Evolutionary conservation across 2,797 vertebrate species (phyloP), one percentile per base, ranked within the genome.

Genomic region (Anomalospiza imberbis): DNA sequence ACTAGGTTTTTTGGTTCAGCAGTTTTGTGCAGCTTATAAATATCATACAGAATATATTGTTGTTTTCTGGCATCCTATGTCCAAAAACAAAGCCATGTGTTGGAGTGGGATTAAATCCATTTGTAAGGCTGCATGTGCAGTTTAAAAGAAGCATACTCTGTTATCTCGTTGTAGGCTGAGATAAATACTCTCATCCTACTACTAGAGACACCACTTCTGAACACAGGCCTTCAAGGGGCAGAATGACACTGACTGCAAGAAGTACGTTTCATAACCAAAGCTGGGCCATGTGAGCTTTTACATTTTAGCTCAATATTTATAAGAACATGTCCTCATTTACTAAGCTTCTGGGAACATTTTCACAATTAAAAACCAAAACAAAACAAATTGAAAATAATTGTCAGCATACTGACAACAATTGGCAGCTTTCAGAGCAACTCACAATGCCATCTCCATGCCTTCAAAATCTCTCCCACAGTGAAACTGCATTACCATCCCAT

Each of bases 361-460:
- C 91, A 95, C 96, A 96, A 96, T 96, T 96, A 96, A 96, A 96
- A 96, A 96, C 12, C 90, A 95, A 96, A 97, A 96, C 95, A 97
- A 95, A 95, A 92, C 94, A 96, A 97, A 97, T 94, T 96, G 95
- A 92, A 96, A 95, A 95, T 94, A 94, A 95, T 93, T 83, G 92
- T 95, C 77, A 92, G 95, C 95, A 94, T 92, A 87, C 93, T 95
- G 96, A 91, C 88, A 95, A 93, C 95, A 96, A 93, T 10, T 83
- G 95, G 84, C 84, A 79, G 86, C 68, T 95, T 92, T 91, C 74
- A 77, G 86, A 96, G 79, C 74, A 84, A 63, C 67, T 93, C 78
- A 92, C 91, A 94, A 85, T 89, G 84, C 88, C 92, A 93, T 95
- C 86, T 94, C 80, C 63, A 80, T 89, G 84, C 67, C 92, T 94